These are phyloP conservation scores for Drosophila baimaii DNA, from an alignment of 1,140 invertebrate species.

Conservation along the genomic window DNA sequence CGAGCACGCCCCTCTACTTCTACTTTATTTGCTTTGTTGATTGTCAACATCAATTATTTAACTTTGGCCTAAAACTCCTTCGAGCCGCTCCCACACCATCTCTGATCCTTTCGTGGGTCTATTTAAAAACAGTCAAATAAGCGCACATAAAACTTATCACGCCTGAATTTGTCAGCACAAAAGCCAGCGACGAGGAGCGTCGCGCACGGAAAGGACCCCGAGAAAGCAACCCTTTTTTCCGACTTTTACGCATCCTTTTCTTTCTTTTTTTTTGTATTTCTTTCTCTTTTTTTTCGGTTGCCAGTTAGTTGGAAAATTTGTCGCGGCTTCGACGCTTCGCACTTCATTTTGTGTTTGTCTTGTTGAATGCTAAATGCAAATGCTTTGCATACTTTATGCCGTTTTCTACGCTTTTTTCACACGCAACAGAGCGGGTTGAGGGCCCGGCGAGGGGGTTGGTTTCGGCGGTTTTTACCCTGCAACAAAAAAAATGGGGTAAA, in stretches of 20 bases:
- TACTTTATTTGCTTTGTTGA: conserved; percentile 82
- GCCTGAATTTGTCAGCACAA: conserved; percentile 83
- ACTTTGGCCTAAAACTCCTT: conserved; percentile 71
- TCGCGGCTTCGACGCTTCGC: conserved; percentile 76
- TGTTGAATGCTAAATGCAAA: conserved; percentile 84
- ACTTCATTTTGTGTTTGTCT: conserved; percentile 83
- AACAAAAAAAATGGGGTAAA: neutral
- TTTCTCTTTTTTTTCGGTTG: conserved; percentile 33
- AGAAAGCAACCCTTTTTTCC: conserved; percentile 65
- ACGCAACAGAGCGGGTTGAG: conserved; percentile 44
- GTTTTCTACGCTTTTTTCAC: conserved; percentile 74
- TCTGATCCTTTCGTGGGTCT: conserved; percentile 53
- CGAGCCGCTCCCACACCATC: conserved; percentile 5
- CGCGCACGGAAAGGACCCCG: conserved; percentile 15
- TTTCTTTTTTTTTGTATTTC: conserved; percentile 8
- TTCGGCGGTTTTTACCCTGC: conserved; percentile 17
- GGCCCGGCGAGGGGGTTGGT: conserved; percentile 40
- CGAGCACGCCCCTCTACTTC: conserved; percentile 38
- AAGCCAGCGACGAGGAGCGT: conserved; percentile 47
- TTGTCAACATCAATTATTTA: conserved; percentile 84
- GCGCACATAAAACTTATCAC: conserved; percentile 83
- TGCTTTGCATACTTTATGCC: conserved; percentile 83
- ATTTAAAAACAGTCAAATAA: conserved; percentile 83
- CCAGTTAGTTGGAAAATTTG: conserved; percentile 69
- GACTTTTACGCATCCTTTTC: conserved; percentile 56